Evolutionary conservation across 2,888 invertebrate genomes (phyloP).

Genomic region (Pammene fasciana): DNA sequence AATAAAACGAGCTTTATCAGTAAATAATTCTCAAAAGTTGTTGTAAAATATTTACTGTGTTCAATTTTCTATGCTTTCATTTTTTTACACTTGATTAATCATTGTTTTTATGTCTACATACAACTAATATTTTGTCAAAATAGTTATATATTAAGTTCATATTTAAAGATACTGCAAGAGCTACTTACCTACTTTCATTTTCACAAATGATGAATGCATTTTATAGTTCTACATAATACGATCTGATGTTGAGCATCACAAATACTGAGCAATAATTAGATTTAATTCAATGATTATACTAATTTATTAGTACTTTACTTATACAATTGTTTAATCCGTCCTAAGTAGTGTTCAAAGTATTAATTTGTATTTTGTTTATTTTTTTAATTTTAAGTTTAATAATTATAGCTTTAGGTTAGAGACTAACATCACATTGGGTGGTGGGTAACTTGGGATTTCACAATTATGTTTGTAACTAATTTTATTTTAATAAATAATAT

Average conservation of each 20-base stretch:
- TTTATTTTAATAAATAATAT: constrained; percentile 61
- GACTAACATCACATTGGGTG: constrained; percentile 64
- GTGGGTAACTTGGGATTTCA: constrained; percentile 67
- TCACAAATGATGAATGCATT: background rate
- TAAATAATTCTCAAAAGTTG: no score
- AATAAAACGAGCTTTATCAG: no score
- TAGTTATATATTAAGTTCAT: no score
- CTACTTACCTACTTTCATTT: no score
- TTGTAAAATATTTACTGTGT: no score
- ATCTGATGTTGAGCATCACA: background rate
- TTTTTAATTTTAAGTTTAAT: constrained; percentile 18
- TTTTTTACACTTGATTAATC: no score
- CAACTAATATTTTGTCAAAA: no score
- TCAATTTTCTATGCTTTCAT: no score
- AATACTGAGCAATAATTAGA: background rate
- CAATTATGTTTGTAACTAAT: constrained; percentile 50
- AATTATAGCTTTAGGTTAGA: constrained; percentile 45
- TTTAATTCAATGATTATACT: background rate
- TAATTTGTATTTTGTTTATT: background rate
- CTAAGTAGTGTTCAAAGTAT: constrained; percentile 14
- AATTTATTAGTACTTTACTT: background rate
- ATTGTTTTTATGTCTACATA: no score
- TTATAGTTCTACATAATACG: background rate
- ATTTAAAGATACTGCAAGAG: no score
- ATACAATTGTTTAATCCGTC: constrained; percentile 9